A percentile compares a stretch with the other conserved stretches of the same genome.
Evolutionary conservation across 2,113 vertebrate genomes (phyloP).

Genomic region (Marcusenius ussheri): DNA sequence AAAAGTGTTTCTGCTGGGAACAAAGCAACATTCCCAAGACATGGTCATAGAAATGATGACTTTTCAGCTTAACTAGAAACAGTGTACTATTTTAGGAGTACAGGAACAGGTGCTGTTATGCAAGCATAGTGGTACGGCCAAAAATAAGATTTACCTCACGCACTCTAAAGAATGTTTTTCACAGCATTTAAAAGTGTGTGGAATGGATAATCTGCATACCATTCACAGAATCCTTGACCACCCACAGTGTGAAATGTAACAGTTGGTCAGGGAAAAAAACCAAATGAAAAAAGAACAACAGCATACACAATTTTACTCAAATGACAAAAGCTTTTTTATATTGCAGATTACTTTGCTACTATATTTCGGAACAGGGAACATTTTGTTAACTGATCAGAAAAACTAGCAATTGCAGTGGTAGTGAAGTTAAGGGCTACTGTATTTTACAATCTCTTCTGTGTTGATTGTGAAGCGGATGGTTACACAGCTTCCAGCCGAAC

Average conservation of each 20-base stretch:
- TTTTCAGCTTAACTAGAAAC: not conserved
- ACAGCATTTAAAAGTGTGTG: not conserved
- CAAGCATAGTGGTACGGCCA: not conserved
- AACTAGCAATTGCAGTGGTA: not conserved
- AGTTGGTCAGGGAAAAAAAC: not conserved
- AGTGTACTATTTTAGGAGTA: not conserved
- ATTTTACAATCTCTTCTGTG: not conserved
- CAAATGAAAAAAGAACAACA: not conserved
- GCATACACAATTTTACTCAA: not conserved
- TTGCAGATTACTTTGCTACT: not conserved
- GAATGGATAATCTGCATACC: not conserved
- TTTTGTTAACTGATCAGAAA: not conserved
- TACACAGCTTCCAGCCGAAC: not conserved
- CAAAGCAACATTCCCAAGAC: not conserved
- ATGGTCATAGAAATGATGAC: not conserved
- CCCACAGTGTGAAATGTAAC: constrained; percentile 14
- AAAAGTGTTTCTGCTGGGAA: not conserved
- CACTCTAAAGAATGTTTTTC: constrained; percentile 5
- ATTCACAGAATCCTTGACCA: constrained; percentile 13
- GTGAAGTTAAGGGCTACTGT: not conserved
- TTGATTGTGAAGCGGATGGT: not conserved
- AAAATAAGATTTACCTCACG: constrained; percentile 13
- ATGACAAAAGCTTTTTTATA: not conserved
- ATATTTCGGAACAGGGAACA: not conserved
- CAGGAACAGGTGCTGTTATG: not conserved